phyloP scores from a whole-genome alignment of 2,113 vertebrate species.

The Plecturocebus donacophilus region DNA sequence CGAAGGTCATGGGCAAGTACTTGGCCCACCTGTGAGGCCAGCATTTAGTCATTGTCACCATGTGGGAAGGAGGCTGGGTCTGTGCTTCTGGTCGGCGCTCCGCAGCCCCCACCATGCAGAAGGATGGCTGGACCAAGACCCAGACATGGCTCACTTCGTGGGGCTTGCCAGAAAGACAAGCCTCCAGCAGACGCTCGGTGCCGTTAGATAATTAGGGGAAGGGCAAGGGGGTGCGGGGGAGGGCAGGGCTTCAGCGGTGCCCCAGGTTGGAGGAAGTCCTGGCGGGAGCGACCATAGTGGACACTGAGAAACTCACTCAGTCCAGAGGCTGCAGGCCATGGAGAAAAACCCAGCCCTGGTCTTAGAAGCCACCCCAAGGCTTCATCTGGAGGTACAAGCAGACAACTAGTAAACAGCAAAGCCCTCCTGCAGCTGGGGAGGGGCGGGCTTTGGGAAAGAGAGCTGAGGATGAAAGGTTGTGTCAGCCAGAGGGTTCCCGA shows the following conservation, averaged over 20 bases:
- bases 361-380: accelerated
- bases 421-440: not conserved
- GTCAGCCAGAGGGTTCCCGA: accelerated
- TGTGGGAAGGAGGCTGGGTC: accelerated
- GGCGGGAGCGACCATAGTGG: not conserved
- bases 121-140: not conserved
- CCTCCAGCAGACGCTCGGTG: not conserved
- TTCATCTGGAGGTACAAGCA: accelerated
- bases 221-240: accelerated
- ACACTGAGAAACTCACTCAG: not conserved
- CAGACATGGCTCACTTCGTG: accelerated
- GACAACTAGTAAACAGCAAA: accelerated
- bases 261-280: not conserved
- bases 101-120: not conserved
- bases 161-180: too few relatives aligned
- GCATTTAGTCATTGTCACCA: accelerated
- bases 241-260: accelerated
- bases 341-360: accelerated
- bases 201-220: not conserved
- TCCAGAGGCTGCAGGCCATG: not conserved
- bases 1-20: accelerated
- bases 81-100: accelerated
- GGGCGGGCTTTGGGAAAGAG: too few relatives aligned
- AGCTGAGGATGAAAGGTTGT: accelerated
- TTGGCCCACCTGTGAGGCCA: not conserved